Evolutionary conservation across 2,113 vertebrate genomes (phyloP).

Genomic region (Hippocampus abdominalis): DNA sequence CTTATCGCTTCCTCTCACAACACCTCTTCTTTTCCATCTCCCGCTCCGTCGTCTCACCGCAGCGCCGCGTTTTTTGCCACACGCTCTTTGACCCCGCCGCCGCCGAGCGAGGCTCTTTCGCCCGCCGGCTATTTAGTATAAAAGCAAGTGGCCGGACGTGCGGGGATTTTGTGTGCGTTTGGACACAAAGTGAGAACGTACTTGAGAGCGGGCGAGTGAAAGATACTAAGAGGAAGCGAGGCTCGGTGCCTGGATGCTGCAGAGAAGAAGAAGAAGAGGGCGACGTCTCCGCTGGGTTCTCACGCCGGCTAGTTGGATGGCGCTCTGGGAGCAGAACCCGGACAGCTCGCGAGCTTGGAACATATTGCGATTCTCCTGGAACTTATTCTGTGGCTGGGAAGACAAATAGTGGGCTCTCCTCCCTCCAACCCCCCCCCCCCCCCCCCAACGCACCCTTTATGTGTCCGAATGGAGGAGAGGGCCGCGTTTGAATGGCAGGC

Average conservation of each 20-base stretch:
- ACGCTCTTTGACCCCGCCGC: conserved; percentile 29
- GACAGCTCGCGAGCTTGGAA: conserved; percentile 73
- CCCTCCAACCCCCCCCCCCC: conserved; percentile 5
- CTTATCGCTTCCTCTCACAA: conserved; percentile 23
- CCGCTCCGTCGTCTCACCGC: conserved; percentile 25
- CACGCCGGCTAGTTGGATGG: conserved; percentile 69
- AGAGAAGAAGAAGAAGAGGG: conserved; percentile 54
- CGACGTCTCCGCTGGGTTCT: conserved; percentile 61
- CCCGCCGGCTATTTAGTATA: conserved; percentile 37
- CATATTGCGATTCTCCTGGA: conserved; percentile 70
- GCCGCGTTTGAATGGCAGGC: conserved; percentile 68
- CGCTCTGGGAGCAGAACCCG: conserved; percentile 66
- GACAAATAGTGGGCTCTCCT: conserved; percentile 69
- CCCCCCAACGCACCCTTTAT: conserved; percentile 61
- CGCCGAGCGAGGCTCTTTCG: conserved; percentile 16
- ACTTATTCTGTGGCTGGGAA: conserved; percentile 71
- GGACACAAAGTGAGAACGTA: conserved; percentile 45
- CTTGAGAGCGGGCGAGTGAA: conserved; percentile 40
- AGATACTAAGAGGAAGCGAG: conserved; percentile 27
- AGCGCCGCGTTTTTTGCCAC: conserved; percentile 30
- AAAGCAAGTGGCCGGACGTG: conserved; percentile 40
- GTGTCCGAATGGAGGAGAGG: conserved; percentile 68
- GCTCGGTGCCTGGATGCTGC: conserved; percentile 17
- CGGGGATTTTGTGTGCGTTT: conserved; percentile 46
- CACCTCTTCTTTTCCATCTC: conserved; percentile 13